Evolutionary conservation across 1,140 invertebrate species (phyloP).

Genomic region (Caenorhabditis tropicalis): DNA sequence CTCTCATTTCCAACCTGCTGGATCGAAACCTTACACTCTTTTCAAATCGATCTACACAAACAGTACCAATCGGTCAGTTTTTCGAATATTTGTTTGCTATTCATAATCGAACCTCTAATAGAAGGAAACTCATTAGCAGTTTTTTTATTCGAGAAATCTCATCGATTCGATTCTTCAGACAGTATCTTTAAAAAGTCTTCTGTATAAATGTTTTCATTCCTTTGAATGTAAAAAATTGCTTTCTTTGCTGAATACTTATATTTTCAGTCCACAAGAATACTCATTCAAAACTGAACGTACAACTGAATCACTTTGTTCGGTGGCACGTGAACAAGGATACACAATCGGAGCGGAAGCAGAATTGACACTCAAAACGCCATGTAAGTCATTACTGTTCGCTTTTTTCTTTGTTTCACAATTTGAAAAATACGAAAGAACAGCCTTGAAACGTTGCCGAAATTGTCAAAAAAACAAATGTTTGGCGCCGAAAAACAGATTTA

Average conservation of each 20-base stretch:
- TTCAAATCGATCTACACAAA: slow-evolving; percentile 75
- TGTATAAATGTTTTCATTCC: no score
- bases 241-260: no score
- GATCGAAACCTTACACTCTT: slow-evolving; percentile 70
- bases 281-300: slow-evolving; percentile 75
- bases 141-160: no score
- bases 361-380: slow-evolving; percentile 74
- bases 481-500: background rate
- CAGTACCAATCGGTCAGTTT: slow-evolving; percentile 69
- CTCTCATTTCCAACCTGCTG: slow-evolving; percentile 63
- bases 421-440: background rate
- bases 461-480: slow-evolving; percentile 27
- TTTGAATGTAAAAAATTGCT: no score
- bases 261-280: slow-evolving; percentile 73
- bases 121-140: no score
- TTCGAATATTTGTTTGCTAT: no score
- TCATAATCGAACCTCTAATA: no score
- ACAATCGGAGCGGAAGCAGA: slow-evolving; percentile 74
- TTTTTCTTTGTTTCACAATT: background rate
- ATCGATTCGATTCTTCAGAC: no score
- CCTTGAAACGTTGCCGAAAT: background rate
- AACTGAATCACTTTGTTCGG: slow-evolving; percentile 73
- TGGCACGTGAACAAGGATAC: slow-evolving; percentile 73
- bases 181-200: no score
- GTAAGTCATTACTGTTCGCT: slow-evolving; percentile 65